These are phyloP conservation scores for Parnassius glacialis DNA, from an alignment of 2,888 invertebrate species.

Conservation along the genomic window DNA sequence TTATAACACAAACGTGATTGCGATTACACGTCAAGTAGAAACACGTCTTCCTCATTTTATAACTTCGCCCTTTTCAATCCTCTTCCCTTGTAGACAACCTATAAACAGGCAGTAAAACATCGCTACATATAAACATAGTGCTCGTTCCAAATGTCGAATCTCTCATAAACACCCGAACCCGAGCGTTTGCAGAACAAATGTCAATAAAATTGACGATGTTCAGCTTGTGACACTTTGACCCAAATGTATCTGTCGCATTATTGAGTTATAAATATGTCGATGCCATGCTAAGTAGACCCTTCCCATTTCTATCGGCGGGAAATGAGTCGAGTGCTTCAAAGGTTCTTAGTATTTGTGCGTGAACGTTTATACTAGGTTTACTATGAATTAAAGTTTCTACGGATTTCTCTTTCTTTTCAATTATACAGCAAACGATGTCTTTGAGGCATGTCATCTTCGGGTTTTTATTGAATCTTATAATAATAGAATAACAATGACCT, in stretches of 20 bases:
- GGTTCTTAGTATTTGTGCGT: slow-evolving; percentile 3
- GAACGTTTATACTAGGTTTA: slow-evolving; percentile 2
- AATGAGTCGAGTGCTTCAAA: slow-evolving; percentile 4
- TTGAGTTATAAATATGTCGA: slow-evolving; percentile 59
- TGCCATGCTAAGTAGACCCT: slow-evolving; percentile 36
- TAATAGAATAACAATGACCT: too few species aligned
- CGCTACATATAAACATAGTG: slow-evolving; percentile 19
- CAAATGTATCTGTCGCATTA: slow-evolving; percentile 40
- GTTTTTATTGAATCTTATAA: too few species aligned
- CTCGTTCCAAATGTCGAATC: slow-evolving; percentile 23
- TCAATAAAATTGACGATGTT: slow-evolving; percentile 35
- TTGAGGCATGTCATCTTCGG: too few species aligned
- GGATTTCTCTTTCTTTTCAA: background rate
- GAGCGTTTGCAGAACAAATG: slow-evolving; percentile 30
- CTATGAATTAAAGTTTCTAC: background rate
- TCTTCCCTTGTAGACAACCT: slow-evolving; percentile 15
- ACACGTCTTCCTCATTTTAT: slow-evolving; percentile 11
- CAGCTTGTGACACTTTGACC: slow-evolving; percentile 31
- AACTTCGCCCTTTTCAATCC: slow-evolving; percentile 23
- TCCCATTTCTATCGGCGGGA: slow-evolving; percentile 3
- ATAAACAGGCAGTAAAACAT: slow-evolving; percentile 23
- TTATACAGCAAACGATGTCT: too few species aligned
- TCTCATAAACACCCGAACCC: slow-evolving; percentile 34
- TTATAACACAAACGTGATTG: background rate
- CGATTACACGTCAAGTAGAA: slow-evolving; percentile 1